Evolutionary conservation across 1,140 invertebrate species (phyloP).

Genomic region (Papilio dardanus): DNA sequence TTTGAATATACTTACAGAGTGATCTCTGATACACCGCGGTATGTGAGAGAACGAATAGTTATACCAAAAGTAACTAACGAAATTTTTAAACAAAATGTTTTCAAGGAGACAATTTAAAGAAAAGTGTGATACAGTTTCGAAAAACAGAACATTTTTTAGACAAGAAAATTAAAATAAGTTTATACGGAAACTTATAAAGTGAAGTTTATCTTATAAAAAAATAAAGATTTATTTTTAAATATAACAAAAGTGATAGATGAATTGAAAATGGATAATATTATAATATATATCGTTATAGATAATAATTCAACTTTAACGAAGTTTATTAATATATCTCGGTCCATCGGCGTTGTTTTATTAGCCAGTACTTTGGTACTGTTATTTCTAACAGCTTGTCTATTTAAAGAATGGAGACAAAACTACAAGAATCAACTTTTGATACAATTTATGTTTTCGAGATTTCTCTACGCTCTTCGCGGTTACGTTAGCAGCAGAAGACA

Average conservation of each 20-base stretch:
- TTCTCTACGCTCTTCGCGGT: constrained; percentile 53
- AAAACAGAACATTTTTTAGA: neutral
- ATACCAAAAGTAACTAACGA: neutral
- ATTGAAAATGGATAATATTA: constrained; percentile 1
- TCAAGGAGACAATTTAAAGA: neutral
- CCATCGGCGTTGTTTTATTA: constrained; percentile 60
- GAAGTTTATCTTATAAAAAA: neutral
- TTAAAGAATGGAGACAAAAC: constrained; percentile 64
- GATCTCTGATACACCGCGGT: neutral
- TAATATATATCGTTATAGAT: neutral
- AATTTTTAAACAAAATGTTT: neutral
- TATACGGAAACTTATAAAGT: neutral
- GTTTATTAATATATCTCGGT: constrained; percentile 48
- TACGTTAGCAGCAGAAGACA: constrained; percentile 42
- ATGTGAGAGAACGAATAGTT: neutral
- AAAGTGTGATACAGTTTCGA: neutral
- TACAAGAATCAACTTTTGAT: constrained; percentile 71
- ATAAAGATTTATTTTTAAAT: neutral
- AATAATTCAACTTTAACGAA: constrained; percentile 37
- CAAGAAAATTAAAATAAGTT: neutral
- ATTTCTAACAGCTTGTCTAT: constrained; percentile 59
- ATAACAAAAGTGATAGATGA: neutral
- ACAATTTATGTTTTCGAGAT: constrained; percentile 71
- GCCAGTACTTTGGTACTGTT: constrained; percentile 52
- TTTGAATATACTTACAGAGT: constrained; percentile 15